Percentiles rank a stretch among this genome's conserved stretches.
phyloP scores from a whole-genome alignment of 1,140 invertebrate genomes.

The Aplysia californica region DNA sequence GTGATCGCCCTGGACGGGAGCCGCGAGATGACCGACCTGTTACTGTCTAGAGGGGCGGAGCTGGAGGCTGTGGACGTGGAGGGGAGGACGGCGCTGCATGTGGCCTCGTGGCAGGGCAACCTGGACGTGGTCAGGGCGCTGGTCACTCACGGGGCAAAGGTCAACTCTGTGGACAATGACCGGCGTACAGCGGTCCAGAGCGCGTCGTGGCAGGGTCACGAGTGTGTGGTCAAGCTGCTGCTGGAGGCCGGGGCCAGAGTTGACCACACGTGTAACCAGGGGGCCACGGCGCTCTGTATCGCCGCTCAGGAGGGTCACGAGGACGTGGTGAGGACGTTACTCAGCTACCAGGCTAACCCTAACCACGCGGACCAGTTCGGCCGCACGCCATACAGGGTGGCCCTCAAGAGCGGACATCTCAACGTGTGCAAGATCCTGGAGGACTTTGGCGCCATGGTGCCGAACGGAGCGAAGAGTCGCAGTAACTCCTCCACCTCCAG shows the following conservation, averaged over 20 bases:
- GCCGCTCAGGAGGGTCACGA: conserved; percentile 96
- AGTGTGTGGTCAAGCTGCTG: conserved; percentile 83
- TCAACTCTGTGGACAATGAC: conserved; percentile 91
- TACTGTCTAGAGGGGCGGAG: conserved; percentile 79
- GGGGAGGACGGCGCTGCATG: conserved; percentile 91
- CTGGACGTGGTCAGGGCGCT: conserved; percentile 88
- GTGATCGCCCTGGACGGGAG: conserved; percentile 92
- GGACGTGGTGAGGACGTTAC: conserved; percentile 85
- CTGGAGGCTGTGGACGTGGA: conserved; percentile 90
- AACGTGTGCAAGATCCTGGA: conserved; percentile 77
- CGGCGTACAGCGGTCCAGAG: conserved; percentile 90
- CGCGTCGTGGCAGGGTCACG: conserved; percentile 95
- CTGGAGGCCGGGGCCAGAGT: conserved; percentile 74
- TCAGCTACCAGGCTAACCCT: conserved; percentile 91
- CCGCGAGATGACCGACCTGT: conserved; percentile 77
- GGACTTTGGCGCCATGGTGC: conserved; percentile 60
- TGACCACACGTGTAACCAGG: conserved; percentile 94
- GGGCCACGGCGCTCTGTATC: conserved; percentile 91
- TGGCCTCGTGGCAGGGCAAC: conserved; percentile 94
- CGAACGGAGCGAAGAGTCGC: conserved; percentile 46
- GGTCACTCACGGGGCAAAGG: conserved; percentile 79
- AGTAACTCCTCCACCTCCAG: conserved; percentile 55
- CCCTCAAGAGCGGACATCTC: conserved; percentile 81
- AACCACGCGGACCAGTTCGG: conserved; percentile 93
- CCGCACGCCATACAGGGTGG: conserved; percentile 80